A percentile compares a stretch with the other conserved stretches of the same genome.
Evolutionary conservation across 35 echinoderm and acorn worm genomes (phyloP).

Genomic region (Ptychodera flava): DNA sequence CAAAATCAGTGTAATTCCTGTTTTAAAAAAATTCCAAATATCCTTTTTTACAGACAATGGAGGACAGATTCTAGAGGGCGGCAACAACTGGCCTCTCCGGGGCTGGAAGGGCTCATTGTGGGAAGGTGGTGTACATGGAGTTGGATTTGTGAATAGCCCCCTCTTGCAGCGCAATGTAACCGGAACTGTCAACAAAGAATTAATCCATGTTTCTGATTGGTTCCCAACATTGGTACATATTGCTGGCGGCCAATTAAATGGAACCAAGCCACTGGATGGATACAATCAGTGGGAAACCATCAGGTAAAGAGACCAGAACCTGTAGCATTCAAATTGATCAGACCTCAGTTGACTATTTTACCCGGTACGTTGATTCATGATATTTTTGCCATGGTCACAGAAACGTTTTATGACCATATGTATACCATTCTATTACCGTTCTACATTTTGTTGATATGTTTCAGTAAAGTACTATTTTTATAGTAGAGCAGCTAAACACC

Average conservation of each 20-base stretch:
- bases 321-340: too few relatives aligned
- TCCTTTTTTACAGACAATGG: constrained; percentile 44
- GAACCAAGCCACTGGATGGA: constrained; percentile 64
- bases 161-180: constrained; percentile 18
- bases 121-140: constrained; percentile 74
- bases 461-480: too few relatives aligned
- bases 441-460: too few relatives aligned
- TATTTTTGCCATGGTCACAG: too few relatives aligned
- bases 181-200: constrained; percentile 46
- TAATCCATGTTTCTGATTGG: constrained; percentile 93
- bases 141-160: constrained; percentile 71
- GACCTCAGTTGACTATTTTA: too few relatives aligned
- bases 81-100: constrained; percentile 82
- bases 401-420: too few relatives aligned
- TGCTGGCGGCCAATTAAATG: constrained; percentile 54
- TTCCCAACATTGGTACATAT: constrained; percentile 68
- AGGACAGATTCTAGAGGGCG: constrained; percentile 50
- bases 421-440: too few relatives aligned
- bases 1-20: too few relatives aligned
- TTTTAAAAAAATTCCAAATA: too few relatives aligned
- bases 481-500: too few relatives aligned
- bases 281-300: constrained; percentile 78
- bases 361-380: too few relatives aligned
- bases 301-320: constrained; percentile 48
- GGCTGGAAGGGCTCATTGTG: constrained; percentile 72